Base-by-base conservation (phyloP, 2,888 invertebrate species). In the Dysmachus trigonus region DNA sequence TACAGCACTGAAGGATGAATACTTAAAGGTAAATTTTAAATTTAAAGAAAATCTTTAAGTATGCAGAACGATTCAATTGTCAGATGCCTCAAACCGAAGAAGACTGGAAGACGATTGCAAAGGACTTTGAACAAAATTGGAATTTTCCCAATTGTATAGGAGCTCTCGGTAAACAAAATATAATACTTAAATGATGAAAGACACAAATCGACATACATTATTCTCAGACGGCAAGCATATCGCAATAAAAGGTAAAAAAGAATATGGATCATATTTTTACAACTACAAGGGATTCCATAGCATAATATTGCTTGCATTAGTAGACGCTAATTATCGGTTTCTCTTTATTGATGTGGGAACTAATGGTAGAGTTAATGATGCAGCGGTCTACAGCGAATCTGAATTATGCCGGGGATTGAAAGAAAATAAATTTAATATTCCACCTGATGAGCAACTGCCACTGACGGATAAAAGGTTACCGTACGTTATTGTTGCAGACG, bases 221-320 rank as follows among this genome's bases (percentile, higher is more conserved):
- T 35, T 77, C 22, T 38, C 77, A 77, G 90, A 90, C 87, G 89
- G 90, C 85, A 90, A 90, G 88, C 90, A 89, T 88, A 88, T 90
- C 18, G 87, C 88, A 86, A 90, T 90, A 31, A 85, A 88, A 89
- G 86, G 86, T 86, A 89, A 89, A 82, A 88, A 87, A 84, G 87
- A 88, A 79, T 87, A 87, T 87, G 89, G 88, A 62, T 89, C 89
- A 72, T 87, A 88, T 85, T 90, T 89, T 88, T 89, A 89, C 86
- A 90, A 89, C 88, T 89, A 89, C 86, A 90, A 90, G 87, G 88
- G 88, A 86, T 87, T 87, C 85, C 89, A 88, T 81, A 89, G 89
- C 84, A 76, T 88, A 77, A 85, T 89, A 73, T 85, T 88, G 47
- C 87, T 88, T 33, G 79, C 35, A 35, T 77, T 87, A 85, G 88